Evolutionary conservation across 2,888 invertebrate species (phyloP).

Genomic region (Opisthograptis luteolata): DNA sequence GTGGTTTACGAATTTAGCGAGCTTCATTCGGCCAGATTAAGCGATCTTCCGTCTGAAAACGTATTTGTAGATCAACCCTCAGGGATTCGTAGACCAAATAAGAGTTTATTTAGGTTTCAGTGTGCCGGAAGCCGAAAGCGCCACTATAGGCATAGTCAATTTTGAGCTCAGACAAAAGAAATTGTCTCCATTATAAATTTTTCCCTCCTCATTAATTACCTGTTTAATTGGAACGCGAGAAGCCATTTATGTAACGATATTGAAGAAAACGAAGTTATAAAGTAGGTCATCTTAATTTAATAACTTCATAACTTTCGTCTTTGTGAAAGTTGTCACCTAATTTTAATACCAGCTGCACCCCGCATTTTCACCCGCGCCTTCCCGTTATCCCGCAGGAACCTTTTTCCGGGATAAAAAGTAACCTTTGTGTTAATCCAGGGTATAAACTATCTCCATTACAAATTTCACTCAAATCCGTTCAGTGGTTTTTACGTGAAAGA

Average conservation of each 20-base stretch:
- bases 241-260: constrained; percentile 6
- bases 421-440: no score
- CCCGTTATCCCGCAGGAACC: no score
- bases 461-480: no score
- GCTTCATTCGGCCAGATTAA: constrained; percentile 46
- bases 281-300: constrained; percentile 21
- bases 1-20: constrained; percentile 39
- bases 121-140: neutral
- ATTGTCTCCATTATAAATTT: no score
- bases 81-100: constrained; percentile 42
- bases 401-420: no score
- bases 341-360: no score
- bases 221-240: constrained; percentile 9
- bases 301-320: constrained; percentile 4
- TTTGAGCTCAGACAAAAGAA: no score
- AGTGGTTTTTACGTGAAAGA: no score
- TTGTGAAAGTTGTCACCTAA: neutral
- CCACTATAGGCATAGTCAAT: no score
- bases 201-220: constrained; percentile 2
- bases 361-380: no score
- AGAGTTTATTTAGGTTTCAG: constrained; percentile 31
- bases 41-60: constrained; percentile 37
- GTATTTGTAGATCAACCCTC: constrained; percentile 46
- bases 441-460: no score
- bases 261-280: constrained; percentile 12